Base-by-base conservation (phyloP, 2,888 invertebrate genomes). In the Plagiodera versicolora region DNA sequence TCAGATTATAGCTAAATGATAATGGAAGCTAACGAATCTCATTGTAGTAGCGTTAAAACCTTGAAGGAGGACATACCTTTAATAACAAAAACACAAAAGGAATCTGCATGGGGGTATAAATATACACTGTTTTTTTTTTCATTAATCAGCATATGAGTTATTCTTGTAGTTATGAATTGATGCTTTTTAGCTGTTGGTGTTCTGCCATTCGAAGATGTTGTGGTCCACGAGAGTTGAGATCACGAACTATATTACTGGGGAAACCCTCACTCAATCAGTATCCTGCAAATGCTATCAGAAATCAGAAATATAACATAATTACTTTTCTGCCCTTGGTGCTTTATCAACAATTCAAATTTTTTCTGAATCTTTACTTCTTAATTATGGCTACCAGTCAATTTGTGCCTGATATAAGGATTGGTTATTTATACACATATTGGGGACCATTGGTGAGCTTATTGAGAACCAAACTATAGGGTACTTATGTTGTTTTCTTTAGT, bases 371-470 rank as follows among this genome's bases (percentile, higher is more conserved):
- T 60, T 99, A 98, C 80, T 99, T 99, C 82, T 84, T 99, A 69
- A 86, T 98, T 60, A 98, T 99, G 98, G 98, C 99, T 0, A 84
- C 92, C 56, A 96, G 96, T 75, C 99, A 99, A 82, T 98, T 99
- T 82, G 94, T 99, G 77, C 95, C 97, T 19, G 95, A 94, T 74
- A 91, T 99, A 69, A 86, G 94, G 71, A 95, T 99, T 74, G 98
- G 99, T 1, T 97, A 96, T 79, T 86, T 98, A 47, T 99, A 98
- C 80, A 99, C 99, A 0, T 99, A 99, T 81, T 99, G 99, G 99
- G 98, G 96, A 64, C 99, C 99, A 48, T 80, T 99, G 77, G 89
- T 88, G 79, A 83, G 82, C 6, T 17, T 53, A 20, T 46, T 20
- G 28, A 24, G 24, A 10, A 35, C 3, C 18, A 1, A 20, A 44